Evolutionary conservation across 2,113 vertebrate genomes (phyloP).

Genomic region (human (Homo sapiens)): GRCh38 chr9:85399501-85400000

Average conservation of each 20-base stretch:
- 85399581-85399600: not conserved
- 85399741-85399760: not conserved
- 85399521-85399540: not conserved
- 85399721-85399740: accelerated
- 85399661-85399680: accelerated
- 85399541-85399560: not conserved
- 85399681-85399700: not conserved
- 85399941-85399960: not conserved
- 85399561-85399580: not conserved
- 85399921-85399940: not conserved
- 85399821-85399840: not conserved
- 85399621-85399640: not conserved
- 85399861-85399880: not conserved
- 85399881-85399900: not conserved
- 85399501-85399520: too few species aligned
- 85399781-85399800: not conserved
- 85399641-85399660: not conserved
- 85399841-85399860: not conserved
- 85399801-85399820: not conserved
- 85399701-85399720: not conserved
- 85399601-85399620: not conserved
- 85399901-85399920: not conserved
- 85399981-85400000: not conserved
- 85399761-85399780: not conserved
- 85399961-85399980: not conserved